These are phyloP conservation scores for Lepidostoma basale DNA, from an alignment of 1,140 invertebrate species.

Conservation along the genomic window DNA sequence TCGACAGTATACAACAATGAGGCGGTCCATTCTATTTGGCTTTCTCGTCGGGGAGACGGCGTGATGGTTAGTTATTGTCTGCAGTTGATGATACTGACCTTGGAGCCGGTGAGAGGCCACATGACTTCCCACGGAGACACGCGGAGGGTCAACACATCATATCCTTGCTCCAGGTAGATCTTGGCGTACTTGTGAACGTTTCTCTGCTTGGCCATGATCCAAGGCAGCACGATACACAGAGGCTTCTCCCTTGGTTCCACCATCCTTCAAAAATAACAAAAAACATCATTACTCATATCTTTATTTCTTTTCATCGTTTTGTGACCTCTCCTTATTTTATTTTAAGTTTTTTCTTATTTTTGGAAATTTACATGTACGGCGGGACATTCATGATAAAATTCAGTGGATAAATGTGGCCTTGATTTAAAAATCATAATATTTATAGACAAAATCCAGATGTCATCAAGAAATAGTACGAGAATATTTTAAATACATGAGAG, in stretches of 20 bases:
- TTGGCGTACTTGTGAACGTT: conserved; percentile 84
- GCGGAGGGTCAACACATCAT: conserved; percentile 80
- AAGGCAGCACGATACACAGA: conserved; percentile 76
- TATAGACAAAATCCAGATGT: no score
- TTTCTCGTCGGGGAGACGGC: no score
- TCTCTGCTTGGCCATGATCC: conserved; percentile 81
- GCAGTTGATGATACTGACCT: conserved; percentile 60
- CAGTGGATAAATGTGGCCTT: neutral
- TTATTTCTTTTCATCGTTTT: neutral
- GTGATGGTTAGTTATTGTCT: no score
- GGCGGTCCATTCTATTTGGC: no score
- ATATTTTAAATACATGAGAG: no score
- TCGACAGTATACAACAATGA: no score
- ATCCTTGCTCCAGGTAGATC: conserved; percentile 82
- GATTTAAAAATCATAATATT: neutral
- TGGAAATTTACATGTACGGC: neutral
- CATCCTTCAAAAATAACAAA: conserved; percentile 49
- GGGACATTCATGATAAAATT: neutral
- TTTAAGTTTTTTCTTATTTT: neutral
- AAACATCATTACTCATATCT: neutral
- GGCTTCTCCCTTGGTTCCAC: conserved; percentile 62
- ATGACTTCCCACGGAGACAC: conserved; percentile 81
- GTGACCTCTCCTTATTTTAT: neutral
- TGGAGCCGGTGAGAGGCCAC: conserved; percentile 77
- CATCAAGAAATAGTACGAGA: no score